Conservation (phyloP, 2,113 vertebrate genomes). For the Raja brachyura region DNA sequence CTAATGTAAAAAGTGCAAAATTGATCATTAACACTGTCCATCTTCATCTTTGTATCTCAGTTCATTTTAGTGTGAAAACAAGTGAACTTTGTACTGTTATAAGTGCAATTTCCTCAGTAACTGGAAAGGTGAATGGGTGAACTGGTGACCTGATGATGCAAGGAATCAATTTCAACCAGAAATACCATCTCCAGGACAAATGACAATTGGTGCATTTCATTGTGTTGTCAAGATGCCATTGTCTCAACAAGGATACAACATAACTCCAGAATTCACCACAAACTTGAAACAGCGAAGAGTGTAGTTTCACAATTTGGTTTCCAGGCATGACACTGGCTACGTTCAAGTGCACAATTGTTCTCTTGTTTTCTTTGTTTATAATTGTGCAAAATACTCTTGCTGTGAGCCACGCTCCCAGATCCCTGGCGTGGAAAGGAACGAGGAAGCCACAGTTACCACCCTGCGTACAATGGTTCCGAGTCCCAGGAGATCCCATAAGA, state of each 20-base stretch:
- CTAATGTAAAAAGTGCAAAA: slow-evolving; percentile 12
- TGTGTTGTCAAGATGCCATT: neutral
- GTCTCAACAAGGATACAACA: neutral
- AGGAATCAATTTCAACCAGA: neutral
- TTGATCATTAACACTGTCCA: neutral
- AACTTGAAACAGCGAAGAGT: neutral
- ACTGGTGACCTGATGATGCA: neutral
- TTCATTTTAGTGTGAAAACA: neutral
- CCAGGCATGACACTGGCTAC: neutral
- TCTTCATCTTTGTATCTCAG: neutral
- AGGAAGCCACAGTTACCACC: slow-evolving; percentile 61
- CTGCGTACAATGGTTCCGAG: slow-evolving; percentile 73
- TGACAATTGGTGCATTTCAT: neutral
- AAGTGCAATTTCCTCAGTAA: neutral
- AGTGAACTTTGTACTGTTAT: neutral
- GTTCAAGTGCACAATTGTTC: neutral
- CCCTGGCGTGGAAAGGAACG: neutral
- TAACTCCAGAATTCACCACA: neutral
- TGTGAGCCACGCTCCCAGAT: neutral
- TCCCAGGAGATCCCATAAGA: slow-evolving; percentile 62
- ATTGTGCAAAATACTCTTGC: neutral
- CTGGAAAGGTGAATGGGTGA: neutral
- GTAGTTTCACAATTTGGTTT: neutral
- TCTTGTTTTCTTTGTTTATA: neutral
- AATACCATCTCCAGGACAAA: neutral